phyloP scores from a whole-genome alignment of 1,140 invertebrate genomes.

The Cyclina sinensis region DNA sequence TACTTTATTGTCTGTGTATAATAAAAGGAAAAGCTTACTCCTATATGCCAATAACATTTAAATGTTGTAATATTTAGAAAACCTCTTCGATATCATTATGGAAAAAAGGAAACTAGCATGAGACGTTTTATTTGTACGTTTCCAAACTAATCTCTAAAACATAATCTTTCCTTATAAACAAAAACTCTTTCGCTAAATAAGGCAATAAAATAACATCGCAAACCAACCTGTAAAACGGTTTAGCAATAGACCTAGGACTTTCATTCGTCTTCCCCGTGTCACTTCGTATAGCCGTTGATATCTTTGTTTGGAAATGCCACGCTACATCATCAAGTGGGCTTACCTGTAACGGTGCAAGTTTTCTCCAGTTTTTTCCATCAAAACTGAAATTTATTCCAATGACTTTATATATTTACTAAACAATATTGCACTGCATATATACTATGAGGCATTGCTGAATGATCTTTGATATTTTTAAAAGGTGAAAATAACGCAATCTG shows the following conservation, averaged over 20 bases:
- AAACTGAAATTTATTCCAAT: no score
- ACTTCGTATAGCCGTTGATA: neutral
- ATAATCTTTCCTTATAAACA: neutral
- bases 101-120: neutral
- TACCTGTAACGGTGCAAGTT: neutral
- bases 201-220: no score
- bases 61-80: neutral
- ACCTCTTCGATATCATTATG: neutral
- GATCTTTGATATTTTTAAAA: no score
- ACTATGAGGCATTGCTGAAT: no score
- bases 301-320: conserved; percentile 16
- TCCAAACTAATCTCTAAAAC: no score
- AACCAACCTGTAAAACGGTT: conserved; percentile 25
- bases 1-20: no score
- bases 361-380: neutral
- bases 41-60: no score
- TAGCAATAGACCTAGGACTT: neutral
- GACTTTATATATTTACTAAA: no score
- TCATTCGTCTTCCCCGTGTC: conserved; percentile 1
- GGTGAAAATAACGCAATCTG: no score
- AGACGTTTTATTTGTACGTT: neutral
- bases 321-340: neutral
- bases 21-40: no score
- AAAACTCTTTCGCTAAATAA: no score
- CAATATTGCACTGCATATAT: no score